Base-by-base conservation (phyloP, 2,888 invertebrate genomes). In the Melieria crassipennis region DNA sequence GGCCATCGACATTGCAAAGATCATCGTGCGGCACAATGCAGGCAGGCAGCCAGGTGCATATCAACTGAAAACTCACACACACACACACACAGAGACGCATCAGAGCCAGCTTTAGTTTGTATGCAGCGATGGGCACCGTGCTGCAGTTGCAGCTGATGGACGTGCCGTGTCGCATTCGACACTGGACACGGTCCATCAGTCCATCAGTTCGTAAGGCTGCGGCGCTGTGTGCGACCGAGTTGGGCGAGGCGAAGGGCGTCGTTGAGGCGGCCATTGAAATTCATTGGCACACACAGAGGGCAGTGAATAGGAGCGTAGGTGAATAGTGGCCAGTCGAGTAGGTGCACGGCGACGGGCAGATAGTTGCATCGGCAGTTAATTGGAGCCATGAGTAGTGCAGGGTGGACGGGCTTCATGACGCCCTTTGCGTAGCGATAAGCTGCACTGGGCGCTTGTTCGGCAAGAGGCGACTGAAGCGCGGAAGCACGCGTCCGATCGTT, bases 221-320 rank as follows among this genome's bases (percentile, higher is more conserved):
- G 30, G 30, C 30, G 30, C 30, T 1, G 30, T 30, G 30, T 30
- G 30, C 30, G 30, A 2, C 30, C 30, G 30, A 30, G 30, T 30
- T 30, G 0, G 30, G 30, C 30, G 30, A 30, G 30, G 30, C 30
- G 30, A 30, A 30, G 30, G 30, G 30, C 3, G 30, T 30, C 30
- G 30, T 3, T 30, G 30, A 30, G 30, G 30, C 30, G 30, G 30
- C 30, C 43, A 50, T 43, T 52, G 61, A 48, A 57, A 60, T 52
- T 65, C 65, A 65, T 65, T 65, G 65, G 46, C 10, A 65, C 57
- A 46, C 65, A 56, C 30, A 30, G 30, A 30, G 30, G 30, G 30
- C 30, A 30, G 30, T 30, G 2, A 30, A 67, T 45, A 11, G 42
- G 10, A 16, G 45, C 58, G 43, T 7, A 10, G 9, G 42, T 58